Base-by-base conservation (phyloP, 2,888 invertebrate species). In the Shargacucullia verbasci region DNA sequence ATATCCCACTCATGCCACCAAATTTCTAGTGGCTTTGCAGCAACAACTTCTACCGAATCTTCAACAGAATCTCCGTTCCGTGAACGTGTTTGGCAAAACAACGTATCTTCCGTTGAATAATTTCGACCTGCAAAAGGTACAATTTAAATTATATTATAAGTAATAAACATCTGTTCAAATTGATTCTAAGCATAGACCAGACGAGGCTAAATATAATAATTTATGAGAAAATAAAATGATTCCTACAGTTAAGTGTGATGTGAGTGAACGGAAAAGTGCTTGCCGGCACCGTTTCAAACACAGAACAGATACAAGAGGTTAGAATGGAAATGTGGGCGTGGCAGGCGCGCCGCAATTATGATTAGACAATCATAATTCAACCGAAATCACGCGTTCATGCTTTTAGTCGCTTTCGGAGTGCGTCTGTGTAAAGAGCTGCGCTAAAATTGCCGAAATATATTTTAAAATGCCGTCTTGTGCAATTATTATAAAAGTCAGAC, bases 1-100 rank as follows among this genome's bases (percentile, higher is more conserved):
- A 84, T 82, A 59, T 96, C 95, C 96, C 96, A 96, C 71, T 95
- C 91, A 61, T 94, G 91, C 86, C 95, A 90, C 96, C 96, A 96
- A 72, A 96, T 96, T 76, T 95, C 95, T 39, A 94, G 88, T 38
- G 94, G 90, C 63, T 94, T 94, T 0, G 95, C 95, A 71, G 94
- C 94, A 35, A 95, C 94, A 10, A 95, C 95, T 82, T 94, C 91
- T 2, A 95, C 92, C 13, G 87, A 85, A 58, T 89, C 86, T 62
- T 91, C 88, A 33, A 86, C 86, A 7, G 87, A 49, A 46, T 49
- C 40, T 35, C 71, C 80, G 50, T 87, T 84, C 31, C 81, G 59
- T 25, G 86, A 82, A 46, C 94, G 89, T 15, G 95, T 94, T 84
- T 95, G 95, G 79, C 96, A 96, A 80, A 87, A 95, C 15, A 95